Evolutionary conservation across 2,888 invertebrate genomes (phyloP).

Genomic region (Morpho helenor): DNA sequence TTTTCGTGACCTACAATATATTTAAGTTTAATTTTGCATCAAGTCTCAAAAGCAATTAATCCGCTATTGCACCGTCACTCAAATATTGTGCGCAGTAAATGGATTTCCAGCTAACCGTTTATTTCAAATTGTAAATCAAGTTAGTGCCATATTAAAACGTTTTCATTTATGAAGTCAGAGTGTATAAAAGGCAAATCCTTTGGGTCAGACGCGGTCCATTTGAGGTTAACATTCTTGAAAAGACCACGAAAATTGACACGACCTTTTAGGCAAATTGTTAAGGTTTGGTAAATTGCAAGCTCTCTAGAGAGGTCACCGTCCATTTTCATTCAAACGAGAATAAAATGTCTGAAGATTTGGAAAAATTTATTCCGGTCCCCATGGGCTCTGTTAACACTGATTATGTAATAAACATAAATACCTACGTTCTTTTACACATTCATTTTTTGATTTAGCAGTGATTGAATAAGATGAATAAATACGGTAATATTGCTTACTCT

Average conservation of each 20-base stretch:
- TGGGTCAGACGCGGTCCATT: slow-evolving; percentile 14
- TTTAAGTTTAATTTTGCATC: too few species aligned
- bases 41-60: too few species aligned
- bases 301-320: slow-evolving; percentile 11
- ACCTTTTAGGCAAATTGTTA: slow-evolving; percentile 25
- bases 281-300: slow-evolving; percentile 16
- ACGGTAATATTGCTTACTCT: too few species aligned
- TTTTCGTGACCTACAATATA: too few species aligned
- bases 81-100: too few species aligned
- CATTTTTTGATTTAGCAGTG: too few species aligned
- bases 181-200: slow-evolving; percentile 1
- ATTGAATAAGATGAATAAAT: too few species aligned
- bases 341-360: slow-evolving; percentile 9
- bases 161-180: not conserved
- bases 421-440: too few species aligned
- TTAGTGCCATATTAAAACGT: not conserved
- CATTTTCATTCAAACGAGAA: slow-evolving; percentile 5
- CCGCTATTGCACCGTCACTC: too few species aligned
- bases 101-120: too few species aligned
- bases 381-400: slow-evolving; percentile 1
- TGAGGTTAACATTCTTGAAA: slow-evolving; percentile 22
- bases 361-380: not conserved
- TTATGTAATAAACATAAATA: not conserved
- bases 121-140: too few species aligned
- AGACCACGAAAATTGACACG: slow-evolving; percentile 23